These are phyloP conservation scores for Aphelocoma californica DNA, from an alignment of 2,797 vertebrate genomes.

Conservation along the genomic window DNA sequence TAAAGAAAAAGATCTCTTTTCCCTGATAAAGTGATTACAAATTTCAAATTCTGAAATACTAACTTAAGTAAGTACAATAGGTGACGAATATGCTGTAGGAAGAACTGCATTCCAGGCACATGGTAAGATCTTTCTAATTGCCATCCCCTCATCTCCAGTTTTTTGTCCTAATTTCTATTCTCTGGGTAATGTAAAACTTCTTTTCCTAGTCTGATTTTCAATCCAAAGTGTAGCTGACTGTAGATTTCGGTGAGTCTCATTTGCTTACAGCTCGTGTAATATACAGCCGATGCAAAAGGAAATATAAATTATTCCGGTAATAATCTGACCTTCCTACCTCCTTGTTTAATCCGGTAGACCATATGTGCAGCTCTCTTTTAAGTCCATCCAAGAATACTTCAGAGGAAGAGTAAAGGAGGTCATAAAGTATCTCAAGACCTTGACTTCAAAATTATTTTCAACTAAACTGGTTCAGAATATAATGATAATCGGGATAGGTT, in stretches of 20 bases:
- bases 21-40: neutral
- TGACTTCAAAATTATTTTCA: slow-evolving; percentile 67
- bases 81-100: neutral
- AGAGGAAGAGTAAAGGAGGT: slow-evolving; percentile 53
- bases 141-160: neutral
- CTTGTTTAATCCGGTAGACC: slow-evolving; percentile 64
- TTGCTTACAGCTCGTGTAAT: slow-evolving; percentile 53
- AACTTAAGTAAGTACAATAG: neutral
- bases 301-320: slow-evolving; percentile 68
- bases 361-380: slow-evolving; percentile 73
- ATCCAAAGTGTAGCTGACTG: neutral
- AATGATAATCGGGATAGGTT: slow-evolving; percentile 47
- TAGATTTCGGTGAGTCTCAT: neutral
- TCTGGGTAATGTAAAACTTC: neutral
- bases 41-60: neutral
- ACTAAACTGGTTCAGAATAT: slow-evolving; percentile 41
- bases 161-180: neutral
- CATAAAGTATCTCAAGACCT: slow-evolving; percentile 60
- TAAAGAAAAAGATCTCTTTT: neutral
- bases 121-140: neutral
- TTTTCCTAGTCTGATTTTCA: slow-evolving; percentile 26
- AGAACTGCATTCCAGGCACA: neutral
- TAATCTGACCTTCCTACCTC: slow-evolving; percentile 34
- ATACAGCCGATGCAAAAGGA: slow-evolving; percentile 46
- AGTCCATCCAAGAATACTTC: slow-evolving; percentile 73